These are phyloP conservation scores for Tricholauxania praeusta DNA, from an alignment of 2,888 invertebrate genomes.

Conservation along the genomic window DNA sequence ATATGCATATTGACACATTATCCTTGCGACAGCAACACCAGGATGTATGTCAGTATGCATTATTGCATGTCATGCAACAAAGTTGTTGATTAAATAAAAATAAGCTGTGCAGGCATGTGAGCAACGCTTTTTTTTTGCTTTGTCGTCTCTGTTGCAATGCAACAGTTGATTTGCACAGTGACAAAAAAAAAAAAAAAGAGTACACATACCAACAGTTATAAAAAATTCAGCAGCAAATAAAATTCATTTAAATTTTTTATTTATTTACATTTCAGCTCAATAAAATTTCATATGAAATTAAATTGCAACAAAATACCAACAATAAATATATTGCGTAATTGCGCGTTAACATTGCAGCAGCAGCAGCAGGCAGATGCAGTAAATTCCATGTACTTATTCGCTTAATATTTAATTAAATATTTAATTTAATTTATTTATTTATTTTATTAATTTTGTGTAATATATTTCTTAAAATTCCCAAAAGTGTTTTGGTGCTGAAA, in stretches of 20 bases:
- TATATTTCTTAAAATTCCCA: constrained; percentile 19
- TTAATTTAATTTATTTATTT: constrained; percentile 3
- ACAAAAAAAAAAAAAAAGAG: background rate
- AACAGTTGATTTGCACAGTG: constrained; percentile 37
- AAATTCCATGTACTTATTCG: too few species aligned
- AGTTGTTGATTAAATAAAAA: constrained; percentile 40
- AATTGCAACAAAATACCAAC: background rate
- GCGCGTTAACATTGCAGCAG: background rate
- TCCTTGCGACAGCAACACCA: background rate
- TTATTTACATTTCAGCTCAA: constrained; percentile 33
- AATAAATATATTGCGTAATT: background rate
- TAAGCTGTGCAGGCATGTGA: constrained; percentile 14
- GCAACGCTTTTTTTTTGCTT: background rate
- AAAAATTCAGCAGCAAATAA: background rate
- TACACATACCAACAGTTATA: background rate
- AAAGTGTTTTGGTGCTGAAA: constrained; percentile 25
- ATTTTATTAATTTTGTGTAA: constrained; percentile 15
- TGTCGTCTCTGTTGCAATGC: constrained; percentile 1
- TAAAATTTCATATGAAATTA: constrained; percentile 5
- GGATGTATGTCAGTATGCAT: constrained; percentile 19
- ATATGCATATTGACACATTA: background rate
- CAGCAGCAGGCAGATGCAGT: background rate
- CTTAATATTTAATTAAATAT: background rate
- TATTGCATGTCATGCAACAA: background rate
- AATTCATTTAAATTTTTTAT: constrained; percentile 27